Conservation (phyloP, 2,113 vertebrate genomes). For the Sinocyclocheilus anshuiensis region DNA sequence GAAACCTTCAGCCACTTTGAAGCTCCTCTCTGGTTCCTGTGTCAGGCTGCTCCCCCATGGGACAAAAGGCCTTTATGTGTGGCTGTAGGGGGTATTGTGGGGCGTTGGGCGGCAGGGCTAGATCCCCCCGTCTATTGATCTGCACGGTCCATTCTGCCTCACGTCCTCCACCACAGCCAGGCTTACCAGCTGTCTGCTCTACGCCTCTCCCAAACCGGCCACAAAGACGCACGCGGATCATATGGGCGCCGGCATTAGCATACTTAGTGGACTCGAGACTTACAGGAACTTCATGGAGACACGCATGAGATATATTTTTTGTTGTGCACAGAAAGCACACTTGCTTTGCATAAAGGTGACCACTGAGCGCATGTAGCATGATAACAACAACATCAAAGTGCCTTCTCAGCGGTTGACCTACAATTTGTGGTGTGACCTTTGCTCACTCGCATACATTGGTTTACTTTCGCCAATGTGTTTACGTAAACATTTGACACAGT, state of each 20-base stretch:
- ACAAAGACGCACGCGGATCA: constrained; percentile 25
- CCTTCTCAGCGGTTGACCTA: constrained; percentile 15
- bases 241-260: constrained; percentile 5
- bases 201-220: constrained; percentile 51
- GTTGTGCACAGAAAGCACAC: neutral
- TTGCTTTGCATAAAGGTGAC: neutral
- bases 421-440: constrained; percentile 20
- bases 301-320: neutral
- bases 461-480: neutral
- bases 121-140: constrained; percentile 55
- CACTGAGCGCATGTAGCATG: neutral
- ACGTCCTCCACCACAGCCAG: constrained; percentile 43
- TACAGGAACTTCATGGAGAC: neutral
- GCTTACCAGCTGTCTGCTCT: constrained; percentile 62
- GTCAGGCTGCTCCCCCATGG: constrained; percentile 40
- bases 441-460: neutral
- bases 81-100: constrained; percentile 49
- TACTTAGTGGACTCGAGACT: neutral
- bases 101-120: constrained; percentile 49
- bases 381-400: neutral
- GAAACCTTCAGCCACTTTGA: constrained; percentile 57
- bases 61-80: constrained; percentile 64
- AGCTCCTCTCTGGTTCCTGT: constrained; percentile 50
- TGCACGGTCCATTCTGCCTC: constrained; percentile 41
- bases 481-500: neutral